Base-by-base conservation (phyloP, 92 coral and sea anemone species). In the Palythoa grandis region DNA sequence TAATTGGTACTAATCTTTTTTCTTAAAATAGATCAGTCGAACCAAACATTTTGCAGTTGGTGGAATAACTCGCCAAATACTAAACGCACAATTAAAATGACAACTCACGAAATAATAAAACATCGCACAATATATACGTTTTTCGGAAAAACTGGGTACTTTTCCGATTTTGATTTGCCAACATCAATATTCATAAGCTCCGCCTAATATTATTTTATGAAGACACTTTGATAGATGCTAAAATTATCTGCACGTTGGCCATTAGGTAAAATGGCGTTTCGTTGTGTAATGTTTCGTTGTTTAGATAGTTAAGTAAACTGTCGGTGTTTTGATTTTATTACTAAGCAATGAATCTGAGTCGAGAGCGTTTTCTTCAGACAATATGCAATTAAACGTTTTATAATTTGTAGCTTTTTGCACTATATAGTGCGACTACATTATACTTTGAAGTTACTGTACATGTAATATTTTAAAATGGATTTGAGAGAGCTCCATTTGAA, bases 1-100 rank as follows among this genome's bases (percentile, higher is more conserved):
- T 80, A 80, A 80, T 80, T 80, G 56, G 70, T 40, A 80, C 74
- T 80, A 65, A 66, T 80, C 85, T 43, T 10, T 80, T 19, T 80
- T 80, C 23, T 11, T 80, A 4, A 67, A 70, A 19, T 63, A 65
- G 56, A 23, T 61, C 25, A 25, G n/a, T 29, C 24, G 22, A 19
- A 11, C 35, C 15, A 69, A 69, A 37, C 2, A 22, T 10, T 22
- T 69, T 69, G 35, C 14, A 11, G 7, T 25, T 67, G 13, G 11
- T 67, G 11, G 12, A 9, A 17, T 22, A 60, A 60, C 5, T 1
- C 5, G 17, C 10, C 25, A 65, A 65, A 65, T 19, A 5, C 29
- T 65, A 13, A 20, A 7, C 17, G 10, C 29, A 7, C 1, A 65
- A 65, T 65, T 9, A 65, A 65, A 65, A 22, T 6, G 29, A 16